phyloP scores from a whole-genome alignment of 1,140 invertebrate genomes.

The Cotesia vestalis region DNA sequence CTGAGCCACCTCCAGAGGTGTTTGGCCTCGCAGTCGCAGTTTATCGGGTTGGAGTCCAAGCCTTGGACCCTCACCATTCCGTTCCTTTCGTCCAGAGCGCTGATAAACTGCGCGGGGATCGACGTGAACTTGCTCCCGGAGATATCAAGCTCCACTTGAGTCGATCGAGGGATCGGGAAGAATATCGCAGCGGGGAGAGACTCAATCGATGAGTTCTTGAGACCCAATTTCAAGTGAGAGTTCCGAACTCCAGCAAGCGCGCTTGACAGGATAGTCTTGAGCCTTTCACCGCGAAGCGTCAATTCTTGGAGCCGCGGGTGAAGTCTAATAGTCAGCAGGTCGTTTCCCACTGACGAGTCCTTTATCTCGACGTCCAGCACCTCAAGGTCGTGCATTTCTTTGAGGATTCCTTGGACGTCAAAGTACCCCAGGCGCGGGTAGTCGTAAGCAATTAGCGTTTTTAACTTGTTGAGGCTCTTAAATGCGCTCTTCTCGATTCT shows the following conservation, averaged over 20 bases:
- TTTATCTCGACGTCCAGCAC: slow-evolving; percentile 86
- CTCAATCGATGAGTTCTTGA: slow-evolving; percentile 82
- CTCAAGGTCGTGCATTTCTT: slow-evolving; percentile 75
- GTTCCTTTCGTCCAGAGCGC: slow-evolving; percentile 81
- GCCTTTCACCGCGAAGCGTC: slow-evolving; percentile 76
- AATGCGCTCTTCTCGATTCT: slow-evolving; percentile 87
- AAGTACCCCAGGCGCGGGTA: slow-evolving; percentile 83
- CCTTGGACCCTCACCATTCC: slow-evolving; percentile 78
- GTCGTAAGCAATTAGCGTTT: slow-evolving; percentile 74
- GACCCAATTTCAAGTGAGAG: slow-evolving; percentile 73
- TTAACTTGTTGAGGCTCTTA: slow-evolving; percentile 74
- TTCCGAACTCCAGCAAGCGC: slow-evolving; percentile 83
- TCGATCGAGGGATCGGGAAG: slow-evolving; percentile 89
- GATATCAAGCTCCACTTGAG: slow-evolving; percentile 79
- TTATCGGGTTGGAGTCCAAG: slow-evolving; percentile 79
- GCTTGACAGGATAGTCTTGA: slow-evolving; percentile 82
- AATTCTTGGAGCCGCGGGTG: slow-evolving; percentile 81
- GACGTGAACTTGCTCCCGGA: slow-evolving; percentile 80
- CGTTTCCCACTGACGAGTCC: slow-evolving; percentile 80
- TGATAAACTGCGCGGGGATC: slow-evolving; percentile 78
- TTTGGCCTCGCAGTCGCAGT: slow-evolving; percentile 84
- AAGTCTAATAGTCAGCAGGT: slow-evolving; percentile 80
- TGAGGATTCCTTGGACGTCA: slow-evolving; percentile 82
- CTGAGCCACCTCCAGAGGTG: slow-evolving; percentile 81
- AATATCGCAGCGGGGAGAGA: slow-evolving; percentile 81